A percentile compares a stretch with the other conserved stretches of the same genome.
phyloP scores from a whole-genome alignment of 2,113 vertebrate species.

The Oryzias javanicus region DNA sequence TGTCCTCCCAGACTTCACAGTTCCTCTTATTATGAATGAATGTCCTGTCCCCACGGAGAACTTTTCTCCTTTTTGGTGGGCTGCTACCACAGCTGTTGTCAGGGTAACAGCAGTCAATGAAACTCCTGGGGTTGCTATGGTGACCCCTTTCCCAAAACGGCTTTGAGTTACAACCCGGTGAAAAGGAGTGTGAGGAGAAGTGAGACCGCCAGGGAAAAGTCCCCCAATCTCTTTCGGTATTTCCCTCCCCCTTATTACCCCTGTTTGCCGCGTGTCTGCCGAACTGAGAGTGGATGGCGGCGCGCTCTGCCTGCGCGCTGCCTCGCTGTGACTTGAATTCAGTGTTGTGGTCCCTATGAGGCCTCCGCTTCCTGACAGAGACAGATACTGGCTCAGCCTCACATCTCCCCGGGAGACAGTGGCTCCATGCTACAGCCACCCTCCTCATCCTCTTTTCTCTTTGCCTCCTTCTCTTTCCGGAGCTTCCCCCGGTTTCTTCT shows the following conservation, averaged over 20 bases:
- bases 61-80: constrained; percentile 62
- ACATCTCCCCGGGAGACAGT: constrained; percentile 60
- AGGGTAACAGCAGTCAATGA: constrained; percentile 74
- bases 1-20: constrained; percentile 39
- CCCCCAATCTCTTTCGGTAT: constrained; percentile 22
- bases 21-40: constrained; percentile 55
- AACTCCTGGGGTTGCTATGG: constrained; percentile 75
- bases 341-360: constrained; percentile 52
- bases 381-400: constrained; percentile 62
- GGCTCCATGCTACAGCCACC: constrained; percentile 44
- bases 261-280: constrained; percentile 46
- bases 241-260: constrained; percentile 29
- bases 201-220: constrained; percentile 63
- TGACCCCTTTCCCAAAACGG: constrained; percentile 72
- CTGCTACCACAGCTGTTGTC: constrained; percentile 67
- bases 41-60: constrained; percentile 63
- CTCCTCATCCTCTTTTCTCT: constrained; percentile 25
- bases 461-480: constrained; percentile 47
- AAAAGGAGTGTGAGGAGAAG: constrained; percentile 57
- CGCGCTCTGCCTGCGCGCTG: constrained; percentile 46
- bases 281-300: constrained; percentile 35
- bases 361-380: constrained; percentile 61
- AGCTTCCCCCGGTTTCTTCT: constrained; percentile 35
- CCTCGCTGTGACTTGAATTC: constrained; percentile 44
- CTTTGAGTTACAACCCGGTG: constrained; percentile 60